Evolutionary conservation across 2,797 vertebrate species (phyloP).

Genomic region (Pelobates cultripes): DNA sequence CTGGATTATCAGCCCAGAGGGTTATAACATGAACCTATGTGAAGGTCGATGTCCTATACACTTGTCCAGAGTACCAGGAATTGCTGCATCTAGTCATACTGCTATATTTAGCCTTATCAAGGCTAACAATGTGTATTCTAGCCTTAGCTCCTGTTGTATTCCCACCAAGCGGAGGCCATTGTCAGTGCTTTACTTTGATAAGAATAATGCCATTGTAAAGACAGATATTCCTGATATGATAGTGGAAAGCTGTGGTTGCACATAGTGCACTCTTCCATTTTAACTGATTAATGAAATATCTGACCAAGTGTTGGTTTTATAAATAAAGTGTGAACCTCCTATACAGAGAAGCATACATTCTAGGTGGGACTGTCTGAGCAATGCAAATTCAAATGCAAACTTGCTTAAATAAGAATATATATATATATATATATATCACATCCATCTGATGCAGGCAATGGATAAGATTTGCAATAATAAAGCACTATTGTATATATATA

Average conservation of each 20-base stretch:
- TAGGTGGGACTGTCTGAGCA: too few relatives aligned
- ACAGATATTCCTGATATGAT: conserved; percentile 88
- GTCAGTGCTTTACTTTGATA: conserved; percentile 87
- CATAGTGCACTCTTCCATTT: conserved; percentile 64
- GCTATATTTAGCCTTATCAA: conserved; percentile 87
- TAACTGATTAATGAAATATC: too few relatives aligned
- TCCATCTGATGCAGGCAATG: too few relatives aligned
- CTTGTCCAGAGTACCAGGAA: conserved; percentile 83
- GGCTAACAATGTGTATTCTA: conserved; percentile 82
- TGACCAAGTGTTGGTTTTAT: too few relatives aligned
- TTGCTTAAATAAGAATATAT: too few relatives aligned
- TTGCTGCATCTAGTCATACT: conserved; percentile 87
- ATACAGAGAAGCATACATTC: too few relatives aligned
- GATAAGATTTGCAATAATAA: too few relatives aligned
- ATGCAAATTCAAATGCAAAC: too few relatives aligned
- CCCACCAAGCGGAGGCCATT: conserved; percentile 83
- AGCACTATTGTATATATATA: too few relatives aligned
- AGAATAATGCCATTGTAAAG: conserved; percentile 85
- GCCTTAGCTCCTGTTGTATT: conserved; percentile 81
- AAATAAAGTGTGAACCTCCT: not conserved
- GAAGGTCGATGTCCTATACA: conserved; percentile 86
- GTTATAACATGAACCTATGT: conserved; percentile 90
- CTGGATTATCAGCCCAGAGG: conserved; percentile 90
- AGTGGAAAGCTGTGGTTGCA: conserved; percentile 89
- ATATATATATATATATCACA: too few relatives aligned